These are phyloP conservation scores for Drusus annulatus DNA, from an alignment of 1,140 invertebrate species.

Conservation along the genomic window DNA sequence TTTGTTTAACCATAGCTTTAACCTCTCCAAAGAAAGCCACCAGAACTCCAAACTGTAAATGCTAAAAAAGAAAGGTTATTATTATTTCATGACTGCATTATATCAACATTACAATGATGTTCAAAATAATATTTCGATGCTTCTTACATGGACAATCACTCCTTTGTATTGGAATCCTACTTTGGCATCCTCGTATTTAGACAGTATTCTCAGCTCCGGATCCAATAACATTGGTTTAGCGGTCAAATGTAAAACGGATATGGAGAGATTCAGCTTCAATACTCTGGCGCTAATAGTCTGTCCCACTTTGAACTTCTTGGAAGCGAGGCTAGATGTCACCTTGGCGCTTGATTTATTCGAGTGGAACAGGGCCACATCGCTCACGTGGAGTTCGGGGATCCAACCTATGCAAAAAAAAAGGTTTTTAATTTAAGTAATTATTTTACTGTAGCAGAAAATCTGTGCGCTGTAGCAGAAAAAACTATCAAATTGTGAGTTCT, in stretches of 20 bases:
- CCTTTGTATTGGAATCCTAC: conserved; percentile 72
- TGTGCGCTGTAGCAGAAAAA: too few relatives aligned
- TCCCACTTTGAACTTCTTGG: conserved; percentile 66
- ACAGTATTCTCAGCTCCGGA: conserved; percentile 68
- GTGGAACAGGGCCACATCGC: conserved; percentile 56
- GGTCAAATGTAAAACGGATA: conserved; percentile 70
- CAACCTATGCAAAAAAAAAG: conserved; percentile 44
- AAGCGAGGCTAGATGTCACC: conserved; percentile 56
- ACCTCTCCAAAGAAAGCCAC: conserved; percentile 76
- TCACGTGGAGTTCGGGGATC: conserved; percentile 60
- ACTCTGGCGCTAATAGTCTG: conserved; percentile 72
- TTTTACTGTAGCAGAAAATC: too few relatives aligned
- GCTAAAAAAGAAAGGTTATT: conserved; percentile 49
- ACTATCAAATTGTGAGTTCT: not conserved
- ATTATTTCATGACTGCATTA: not conserved
- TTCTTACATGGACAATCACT: conserved; percentile 68
- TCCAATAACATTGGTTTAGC: conserved; percentile 74
- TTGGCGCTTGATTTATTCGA: conserved; percentile 60
- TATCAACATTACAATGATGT: not conserved
- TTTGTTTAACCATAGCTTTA: conserved; percentile 72
- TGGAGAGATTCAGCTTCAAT: conserved; percentile 63
- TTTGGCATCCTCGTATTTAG: conserved; percentile 67
- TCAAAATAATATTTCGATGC: not conserved
- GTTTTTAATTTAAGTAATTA: too few relatives aligned
- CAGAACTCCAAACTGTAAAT: conserved; percentile 66